Conservation (phyloP, 2,888 invertebrate species). For the Lasioglossum marginatum region DNA sequence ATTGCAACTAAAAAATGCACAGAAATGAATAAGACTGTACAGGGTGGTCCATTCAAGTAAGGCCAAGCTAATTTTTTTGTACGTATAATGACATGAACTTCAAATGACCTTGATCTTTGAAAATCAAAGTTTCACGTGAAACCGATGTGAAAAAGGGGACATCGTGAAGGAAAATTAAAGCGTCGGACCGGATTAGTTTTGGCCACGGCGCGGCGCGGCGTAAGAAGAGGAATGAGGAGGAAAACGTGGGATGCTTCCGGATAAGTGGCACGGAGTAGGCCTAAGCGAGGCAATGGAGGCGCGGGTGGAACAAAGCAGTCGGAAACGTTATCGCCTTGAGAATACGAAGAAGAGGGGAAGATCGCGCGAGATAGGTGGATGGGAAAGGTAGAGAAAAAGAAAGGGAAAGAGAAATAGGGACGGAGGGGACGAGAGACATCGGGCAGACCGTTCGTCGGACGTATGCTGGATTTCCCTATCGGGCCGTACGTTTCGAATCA, state of each 20-base stretch:
- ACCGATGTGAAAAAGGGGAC: not conserved
- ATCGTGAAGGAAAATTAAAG: not conserved
- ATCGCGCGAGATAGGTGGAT: constrained; percentile 37
- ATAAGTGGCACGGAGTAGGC: constrained; percentile 61
- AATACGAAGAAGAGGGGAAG: constrained; percentile 57
- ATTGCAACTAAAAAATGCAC: not conserved
- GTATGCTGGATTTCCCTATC: constrained; percentile 82
- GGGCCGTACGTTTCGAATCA: constrained; percentile 81
- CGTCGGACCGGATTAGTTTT: not conserved
- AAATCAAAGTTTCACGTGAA: too few species aligned
- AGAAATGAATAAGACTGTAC: not conserved
- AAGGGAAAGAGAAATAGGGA: not conserved
- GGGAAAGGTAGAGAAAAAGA: not conserved
- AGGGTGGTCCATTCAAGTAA: too few species aligned
- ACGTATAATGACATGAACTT: too few species aligned
- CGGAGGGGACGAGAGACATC: not conserved
- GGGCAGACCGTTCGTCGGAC: constrained; percentile 58
- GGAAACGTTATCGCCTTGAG: constrained; percentile 67
- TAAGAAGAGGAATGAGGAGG: not conserved
- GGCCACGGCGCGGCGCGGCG: too few species aligned
- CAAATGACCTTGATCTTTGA: too few species aligned
- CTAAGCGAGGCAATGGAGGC: constrained; percentile 36
- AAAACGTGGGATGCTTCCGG: constrained; percentile 34
- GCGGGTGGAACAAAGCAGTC: constrained; percentile 59
- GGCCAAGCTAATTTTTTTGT: too few species aligned